Percentiles rank a stretch among this genome's conserved stretches.
Evolutionary conservation across 2,888 invertebrate species (phyloP).

Genomic region (Seira musarum): DNA sequence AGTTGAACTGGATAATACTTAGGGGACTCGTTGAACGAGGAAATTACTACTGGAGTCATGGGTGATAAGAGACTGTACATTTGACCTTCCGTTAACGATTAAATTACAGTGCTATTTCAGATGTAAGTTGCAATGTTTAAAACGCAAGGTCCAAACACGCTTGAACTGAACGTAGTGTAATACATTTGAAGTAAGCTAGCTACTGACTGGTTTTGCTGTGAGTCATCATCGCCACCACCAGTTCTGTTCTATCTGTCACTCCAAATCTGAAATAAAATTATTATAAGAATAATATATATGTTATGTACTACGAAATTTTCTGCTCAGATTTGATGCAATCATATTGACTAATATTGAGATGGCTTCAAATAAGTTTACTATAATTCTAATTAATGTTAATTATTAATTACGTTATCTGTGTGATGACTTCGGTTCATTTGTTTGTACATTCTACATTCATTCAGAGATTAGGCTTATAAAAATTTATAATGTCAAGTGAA

Average conservation of each 20-base stretch:
- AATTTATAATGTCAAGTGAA: too few relatives aligned
- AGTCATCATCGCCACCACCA: too few relatives aligned
- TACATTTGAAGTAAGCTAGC: conserved; percentile 28
- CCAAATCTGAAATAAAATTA: conserved; percentile 1
- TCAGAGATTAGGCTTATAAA: too few relatives aligned
- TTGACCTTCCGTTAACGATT: conserved; percentile 50
- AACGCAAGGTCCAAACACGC: conserved; percentile 55
- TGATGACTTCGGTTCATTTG: too few relatives aligned
- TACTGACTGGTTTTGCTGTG: too few relatives aligned
- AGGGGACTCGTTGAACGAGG: conserved; percentile 55
- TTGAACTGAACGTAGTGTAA: conserved; percentile 52
- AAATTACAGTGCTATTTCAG: conserved; percentile 51
- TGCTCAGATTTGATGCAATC: conserved; percentile 57
- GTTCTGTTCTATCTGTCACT: conserved; percentile 36
- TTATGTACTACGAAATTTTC: conserved; percentile 31
- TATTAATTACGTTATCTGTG: too few relatives aligned
- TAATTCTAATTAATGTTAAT: too few relatives aligned
- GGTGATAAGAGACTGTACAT: conserved; percentile 58
- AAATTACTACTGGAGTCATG: conserved; percentile 26
- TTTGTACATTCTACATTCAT: too few relatives aligned
- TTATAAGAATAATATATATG: neutral
- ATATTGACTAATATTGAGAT: neutral
- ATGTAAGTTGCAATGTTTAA: conserved; percentile 25
- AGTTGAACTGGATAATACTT: conserved; percentile 50
- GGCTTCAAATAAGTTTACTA: too few relatives aligned